These are phyloP conservation scores for Catharus fuscescens DNA, from an alignment of 2,113 vertebrate genomes.

Conservation along the genomic window DNA sequence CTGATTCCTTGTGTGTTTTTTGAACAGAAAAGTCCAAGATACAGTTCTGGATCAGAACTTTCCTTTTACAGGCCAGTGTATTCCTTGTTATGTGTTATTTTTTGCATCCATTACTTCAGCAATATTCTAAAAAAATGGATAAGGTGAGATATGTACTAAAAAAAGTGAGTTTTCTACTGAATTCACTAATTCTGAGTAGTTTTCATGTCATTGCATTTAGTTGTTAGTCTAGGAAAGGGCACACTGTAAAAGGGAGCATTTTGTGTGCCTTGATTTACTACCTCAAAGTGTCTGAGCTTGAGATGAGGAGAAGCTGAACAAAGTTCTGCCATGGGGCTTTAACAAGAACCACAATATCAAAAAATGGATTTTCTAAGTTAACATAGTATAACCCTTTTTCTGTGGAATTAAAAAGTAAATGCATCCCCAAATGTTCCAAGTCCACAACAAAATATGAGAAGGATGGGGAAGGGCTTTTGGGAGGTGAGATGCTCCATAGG, in stretches of 20 bases:
- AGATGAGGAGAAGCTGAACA: background rate
- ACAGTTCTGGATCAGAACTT: background rate
- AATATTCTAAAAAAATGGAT: background rate
- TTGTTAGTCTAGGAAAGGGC: background rate
- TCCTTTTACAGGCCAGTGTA: background rate
- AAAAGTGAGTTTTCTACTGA: background rate
- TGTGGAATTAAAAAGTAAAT: background rate
- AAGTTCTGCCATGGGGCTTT: background rate
- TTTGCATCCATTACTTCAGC: background rate
- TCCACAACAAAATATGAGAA: background rate
- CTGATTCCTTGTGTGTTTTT: background rate
- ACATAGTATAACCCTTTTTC: rapidly evolving
- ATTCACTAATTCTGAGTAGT: background rate
- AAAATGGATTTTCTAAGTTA: background rate
- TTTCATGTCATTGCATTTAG: rapidly evolving
- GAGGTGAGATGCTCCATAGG: background rate
- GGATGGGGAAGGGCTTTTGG: background rate
- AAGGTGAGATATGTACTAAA: background rate
- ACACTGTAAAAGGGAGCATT: background rate
- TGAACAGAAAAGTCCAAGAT: background rate
- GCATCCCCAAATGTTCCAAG: background rate
- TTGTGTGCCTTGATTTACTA: background rate
- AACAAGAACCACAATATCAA: background rate
- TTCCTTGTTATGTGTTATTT: background rate
- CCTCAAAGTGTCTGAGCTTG: background rate